Conservation (phyloP, 2,888 invertebrate species). For the Zaprionus bogoriensis region DNA sequence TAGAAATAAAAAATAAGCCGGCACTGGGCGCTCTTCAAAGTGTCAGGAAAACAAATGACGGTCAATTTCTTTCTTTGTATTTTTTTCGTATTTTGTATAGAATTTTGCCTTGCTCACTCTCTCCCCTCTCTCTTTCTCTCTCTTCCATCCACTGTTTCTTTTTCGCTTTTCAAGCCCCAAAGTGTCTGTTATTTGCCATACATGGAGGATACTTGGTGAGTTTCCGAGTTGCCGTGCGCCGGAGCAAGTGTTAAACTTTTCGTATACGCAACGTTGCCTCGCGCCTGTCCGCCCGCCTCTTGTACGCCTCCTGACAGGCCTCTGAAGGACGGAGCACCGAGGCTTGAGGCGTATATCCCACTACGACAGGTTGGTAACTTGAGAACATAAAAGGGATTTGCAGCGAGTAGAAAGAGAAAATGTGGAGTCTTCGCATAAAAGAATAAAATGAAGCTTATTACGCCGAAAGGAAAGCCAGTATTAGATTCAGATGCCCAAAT, state of each 20-base stretch:
- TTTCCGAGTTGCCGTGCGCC: conserved; percentile 23
- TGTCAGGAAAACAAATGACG: conserved; percentile 77
- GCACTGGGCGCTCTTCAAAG: conserved; percentile 60
- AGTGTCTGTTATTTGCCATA: conserved; percentile 31
- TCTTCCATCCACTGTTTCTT: background rate
- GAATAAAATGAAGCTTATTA: conserved; percentile 58
- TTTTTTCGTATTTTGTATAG: conserved; percentile 5
- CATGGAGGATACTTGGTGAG: conserved; percentile 20
- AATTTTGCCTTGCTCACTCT: conserved; percentile 3
- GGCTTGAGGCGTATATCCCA: conserved; percentile 47
- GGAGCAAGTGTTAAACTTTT: conserved; percentile 62
- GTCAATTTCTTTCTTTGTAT: conserved; percentile 58
- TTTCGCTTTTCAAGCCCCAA: background rate
- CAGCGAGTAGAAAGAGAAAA: background rate
- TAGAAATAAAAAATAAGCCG: conserved; percentile 48
- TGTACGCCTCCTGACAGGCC: conserved; percentile 28
- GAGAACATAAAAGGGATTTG: conserved; percentile 65
- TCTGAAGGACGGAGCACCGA: conserved; percentile 30
- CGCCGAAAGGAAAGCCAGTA: conserved; percentile 43
- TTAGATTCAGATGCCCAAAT: conserved; percentile 30
- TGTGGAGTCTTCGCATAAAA: conserved; percentile 29
- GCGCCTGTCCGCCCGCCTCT: too few species aligned
- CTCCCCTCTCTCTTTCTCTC: background rate
- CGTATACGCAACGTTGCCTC: conserved; percentile 40
- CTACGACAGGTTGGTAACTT: conserved; percentile 55